These are phyloP conservation scores for Troides helena DNA, from an alignment of 2,888 invertebrate species.

Conservation along the genomic window DNA sequence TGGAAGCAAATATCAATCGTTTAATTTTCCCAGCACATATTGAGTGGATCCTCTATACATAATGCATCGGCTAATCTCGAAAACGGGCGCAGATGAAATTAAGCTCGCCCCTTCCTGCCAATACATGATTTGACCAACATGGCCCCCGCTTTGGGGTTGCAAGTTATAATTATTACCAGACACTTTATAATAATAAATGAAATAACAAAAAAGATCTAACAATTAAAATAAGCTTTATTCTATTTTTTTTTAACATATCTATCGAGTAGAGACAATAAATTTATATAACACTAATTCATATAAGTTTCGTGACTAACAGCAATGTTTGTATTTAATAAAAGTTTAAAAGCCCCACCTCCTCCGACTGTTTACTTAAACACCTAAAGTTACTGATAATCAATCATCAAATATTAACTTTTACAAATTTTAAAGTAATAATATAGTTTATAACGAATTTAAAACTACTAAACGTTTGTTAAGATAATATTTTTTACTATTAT, in stretches of 20 bases:
- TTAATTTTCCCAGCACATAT: constrained; percentile 6
- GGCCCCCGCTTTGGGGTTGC: constrained; percentile 9
- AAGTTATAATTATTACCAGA: constrained; percentile 3
- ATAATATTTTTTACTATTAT: no score
- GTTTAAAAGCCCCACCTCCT: not conserved
- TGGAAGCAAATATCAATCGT: not conserved
- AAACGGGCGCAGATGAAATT: constrained; percentile 16
- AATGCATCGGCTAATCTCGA: constrained; percentile 18
- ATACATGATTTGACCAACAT: constrained; percentile 17
- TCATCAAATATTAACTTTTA: constrained; percentile 17
- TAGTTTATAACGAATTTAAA: not conserved
- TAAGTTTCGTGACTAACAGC: constrained; percentile 16
- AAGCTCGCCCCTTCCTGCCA: constrained; percentile 6
- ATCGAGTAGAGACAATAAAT: no score
- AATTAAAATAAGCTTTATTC: no score
- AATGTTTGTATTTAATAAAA: constrained; percentile 14
- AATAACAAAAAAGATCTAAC: not conserved
- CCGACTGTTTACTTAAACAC: constrained; percentile 23
- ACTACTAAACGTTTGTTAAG: no score
- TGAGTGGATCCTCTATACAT: constrained; percentile 16
- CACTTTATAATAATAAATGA: not conserved
- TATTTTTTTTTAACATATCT: no score
- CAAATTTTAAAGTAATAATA: not conserved
- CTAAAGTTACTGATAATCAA: constrained; percentile 15
- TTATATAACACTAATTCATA: no score